Percentiles rank a stretch among this genome's conserved stretches.
phyloP scores from a whole-genome alignment of 1,140 invertebrate species.

The Drosophila elegans region DNA sequence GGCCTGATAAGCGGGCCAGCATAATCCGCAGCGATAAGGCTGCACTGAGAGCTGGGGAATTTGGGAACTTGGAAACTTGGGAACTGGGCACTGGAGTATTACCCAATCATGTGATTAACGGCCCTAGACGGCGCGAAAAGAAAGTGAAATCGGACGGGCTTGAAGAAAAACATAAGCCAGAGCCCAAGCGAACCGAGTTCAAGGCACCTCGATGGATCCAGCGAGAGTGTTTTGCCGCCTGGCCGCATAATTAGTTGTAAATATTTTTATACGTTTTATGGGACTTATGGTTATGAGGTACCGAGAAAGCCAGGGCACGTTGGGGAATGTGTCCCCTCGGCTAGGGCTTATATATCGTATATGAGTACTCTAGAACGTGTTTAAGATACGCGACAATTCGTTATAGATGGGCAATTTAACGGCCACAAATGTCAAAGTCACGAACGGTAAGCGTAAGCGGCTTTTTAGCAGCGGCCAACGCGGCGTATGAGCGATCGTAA shows the following conservation, averaged over 20 bases:
- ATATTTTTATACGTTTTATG: slow-evolving; percentile 50
- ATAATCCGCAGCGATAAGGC: slow-evolving; percentile 52
- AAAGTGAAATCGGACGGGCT: slow-evolving; percentile 53
- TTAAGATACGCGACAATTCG: slow-evolving; percentile 59
- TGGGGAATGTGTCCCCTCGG: neutral
- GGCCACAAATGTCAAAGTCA: slow-evolving; percentile 65
- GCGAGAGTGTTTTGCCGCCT: slow-evolving; percentile 40
- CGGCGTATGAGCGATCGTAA: slow-evolving; percentile 71
- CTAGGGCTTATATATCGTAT: neutral
- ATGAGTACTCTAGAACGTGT: slow-evolving; percentile 48
- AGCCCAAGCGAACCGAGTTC: slow-evolving; percentile 47
- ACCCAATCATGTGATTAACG: slow-evolving; percentile 71
- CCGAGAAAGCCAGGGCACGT: slow-evolving; percentile 20
- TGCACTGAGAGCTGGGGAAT: neutral
- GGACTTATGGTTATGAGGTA: slow-evolving; percentile 43
- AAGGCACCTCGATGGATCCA: slow-evolving; percentile 53
- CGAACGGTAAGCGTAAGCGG: slow-evolving; percentile 64
- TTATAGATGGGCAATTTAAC: slow-evolving; percentile 65
- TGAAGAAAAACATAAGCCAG: slow-evolving; percentile 19
- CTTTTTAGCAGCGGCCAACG: slow-evolving; percentile 44
- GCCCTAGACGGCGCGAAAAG: slow-evolving; percentile 44
- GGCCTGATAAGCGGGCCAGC: slow-evolving; percentile 39
- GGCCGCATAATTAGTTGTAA: slow-evolving; percentile 55
- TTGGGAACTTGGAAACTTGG: neutral
- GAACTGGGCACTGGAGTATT: slow-evolving; percentile 39